A percentile compares a stretch with the other conserved stretches of the same genome.
These are phyloP conservation scores for Eriosoma lanigerum DNA, from an alignment of 1,140 invertebrate species.

Conservation along the genomic window DNA sequence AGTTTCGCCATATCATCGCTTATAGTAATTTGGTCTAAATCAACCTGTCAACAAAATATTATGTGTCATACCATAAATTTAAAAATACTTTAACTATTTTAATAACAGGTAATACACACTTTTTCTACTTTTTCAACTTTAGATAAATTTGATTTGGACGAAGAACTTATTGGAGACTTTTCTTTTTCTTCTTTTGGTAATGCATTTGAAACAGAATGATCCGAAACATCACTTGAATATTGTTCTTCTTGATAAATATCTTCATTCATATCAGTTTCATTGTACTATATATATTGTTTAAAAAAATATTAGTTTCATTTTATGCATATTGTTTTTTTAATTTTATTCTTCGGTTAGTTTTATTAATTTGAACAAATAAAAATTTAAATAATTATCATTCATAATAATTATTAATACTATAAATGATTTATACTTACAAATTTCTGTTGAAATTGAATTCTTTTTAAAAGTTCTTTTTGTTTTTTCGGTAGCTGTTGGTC, in stretches of 20 bases:
- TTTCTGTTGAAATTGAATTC: conserved; percentile 46
- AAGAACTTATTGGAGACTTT: neutral
- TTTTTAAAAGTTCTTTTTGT: conserved; percentile 41
- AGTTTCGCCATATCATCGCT: conserved; percentile 49
- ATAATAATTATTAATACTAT: neutral
- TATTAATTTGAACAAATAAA: too few relatives aligned
- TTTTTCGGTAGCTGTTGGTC: conserved; percentile 43
- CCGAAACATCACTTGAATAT: conserved; percentile 41
- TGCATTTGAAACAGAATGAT: neutral
- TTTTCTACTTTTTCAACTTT: conserved; percentile 40
- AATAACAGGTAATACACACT: neutral
- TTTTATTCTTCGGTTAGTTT: too few relatives aligned
- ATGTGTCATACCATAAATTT: neutral
- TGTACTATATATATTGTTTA: conserved; percentile 34
- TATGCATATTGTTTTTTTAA: neutral
- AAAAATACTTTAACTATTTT: neutral
- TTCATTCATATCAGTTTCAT: conserved; percentile 27
- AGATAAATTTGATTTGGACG: neutral
- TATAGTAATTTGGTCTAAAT: conserved; percentile 39
- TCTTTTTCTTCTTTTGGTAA: conserved; percentile 23
- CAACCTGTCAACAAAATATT: conserved; percentile 28
- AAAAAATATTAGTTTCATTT: neutral
- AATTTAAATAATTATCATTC: too few relatives aligned
- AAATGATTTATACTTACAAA: conserved; percentile 15
- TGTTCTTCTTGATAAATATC: conserved; percentile 29